A percentile compares a stretch with the other conserved stretches of the same genome.
Evolutionary conservation across 1,140 invertebrate genomes (phyloP).

Genomic region (Zaprionus ornatus): DNA sequence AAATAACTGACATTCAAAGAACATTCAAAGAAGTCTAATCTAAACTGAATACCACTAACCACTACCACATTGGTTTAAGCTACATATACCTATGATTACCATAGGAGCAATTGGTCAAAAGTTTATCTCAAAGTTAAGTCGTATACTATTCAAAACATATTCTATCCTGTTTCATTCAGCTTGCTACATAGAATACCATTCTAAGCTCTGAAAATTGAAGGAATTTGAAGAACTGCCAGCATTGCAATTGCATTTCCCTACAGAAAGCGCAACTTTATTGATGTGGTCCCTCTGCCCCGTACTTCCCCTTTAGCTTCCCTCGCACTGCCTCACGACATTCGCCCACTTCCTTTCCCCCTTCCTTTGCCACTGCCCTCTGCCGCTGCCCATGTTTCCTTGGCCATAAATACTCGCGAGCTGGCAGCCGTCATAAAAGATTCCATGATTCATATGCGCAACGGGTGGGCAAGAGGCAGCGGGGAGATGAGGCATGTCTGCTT

Average conservation of each 20-base stretch:
- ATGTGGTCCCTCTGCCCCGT: not conserved
- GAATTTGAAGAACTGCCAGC: not conserved
- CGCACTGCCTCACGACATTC: not conserved
- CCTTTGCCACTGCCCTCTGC: not conserved
- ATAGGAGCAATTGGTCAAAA: too few relatives aligned
- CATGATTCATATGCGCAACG: conserved; percentile 66
- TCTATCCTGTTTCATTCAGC: not conserved
- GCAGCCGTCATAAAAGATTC: conserved; percentile 68
- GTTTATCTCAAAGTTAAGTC: too few relatives aligned
- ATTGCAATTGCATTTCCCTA: not conserved
- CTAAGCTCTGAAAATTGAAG: too few relatives aligned
- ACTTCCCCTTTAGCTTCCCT: too few relatives aligned
- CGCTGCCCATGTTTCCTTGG: conserved; percentile 26
- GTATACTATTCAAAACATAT: too few relatives aligned
- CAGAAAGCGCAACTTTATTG: not conserved
- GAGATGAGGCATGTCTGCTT: not conserved
- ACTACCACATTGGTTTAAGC: too few relatives aligned
- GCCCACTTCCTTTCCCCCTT: not conserved
- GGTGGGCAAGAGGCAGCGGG: not conserved
- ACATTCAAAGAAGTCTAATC: too few relatives aligned
- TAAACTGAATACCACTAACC: too few relatives aligned
- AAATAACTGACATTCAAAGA: too few relatives aligned
- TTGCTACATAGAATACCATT: not conserved
- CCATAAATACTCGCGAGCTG: conserved; percentile 68
- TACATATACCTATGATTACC: too few relatives aligned